Conservation (phyloP, 2,888 invertebrate genomes). For the Acanthosepion lycidas region DNA sequence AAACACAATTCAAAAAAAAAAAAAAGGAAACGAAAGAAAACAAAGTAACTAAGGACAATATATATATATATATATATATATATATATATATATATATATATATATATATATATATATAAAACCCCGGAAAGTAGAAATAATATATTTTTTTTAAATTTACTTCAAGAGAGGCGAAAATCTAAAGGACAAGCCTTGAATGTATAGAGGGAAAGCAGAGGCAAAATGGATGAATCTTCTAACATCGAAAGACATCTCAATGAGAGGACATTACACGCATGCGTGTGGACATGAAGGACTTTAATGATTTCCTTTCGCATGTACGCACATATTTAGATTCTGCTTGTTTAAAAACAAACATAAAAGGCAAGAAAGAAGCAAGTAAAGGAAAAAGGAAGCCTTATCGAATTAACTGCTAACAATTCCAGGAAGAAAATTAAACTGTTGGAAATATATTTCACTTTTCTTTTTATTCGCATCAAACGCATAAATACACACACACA, state of each 20-base stretch:
- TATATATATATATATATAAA: too few relatives aligned
- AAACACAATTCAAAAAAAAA: too few relatives aligned
- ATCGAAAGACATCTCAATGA: not conserved
- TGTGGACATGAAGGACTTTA: not conserved
- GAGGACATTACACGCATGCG: too few relatives aligned
- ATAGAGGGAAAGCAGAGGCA: not conserved
- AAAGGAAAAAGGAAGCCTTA: not conserved
- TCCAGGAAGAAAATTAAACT: not conserved
- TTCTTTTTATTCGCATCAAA: too few relatives aligned
- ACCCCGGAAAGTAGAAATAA: not conserved
- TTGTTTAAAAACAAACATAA: not conserved
- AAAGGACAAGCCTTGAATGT: not conserved
- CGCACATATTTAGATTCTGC: not conserved
- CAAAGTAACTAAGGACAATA: too few relatives aligned
- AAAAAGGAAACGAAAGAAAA: too few relatives aligned
- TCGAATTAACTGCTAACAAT: constrained; percentile 17
- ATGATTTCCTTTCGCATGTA: not conserved
- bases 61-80: too few relatives aligned
- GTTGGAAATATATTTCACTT: too few relatives aligned
- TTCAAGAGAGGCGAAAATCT: not conserved
- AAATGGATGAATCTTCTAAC: not conserved
- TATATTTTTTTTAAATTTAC: too few relatives aligned
- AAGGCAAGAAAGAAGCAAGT: not conserved
- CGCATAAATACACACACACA: too few relatives aligned
- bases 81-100: too few relatives aligned